phyloP scores from a whole-genome alignment of 2,113 vertebrate species.

The Boulengeromyrus knoepffleri region DNA sequence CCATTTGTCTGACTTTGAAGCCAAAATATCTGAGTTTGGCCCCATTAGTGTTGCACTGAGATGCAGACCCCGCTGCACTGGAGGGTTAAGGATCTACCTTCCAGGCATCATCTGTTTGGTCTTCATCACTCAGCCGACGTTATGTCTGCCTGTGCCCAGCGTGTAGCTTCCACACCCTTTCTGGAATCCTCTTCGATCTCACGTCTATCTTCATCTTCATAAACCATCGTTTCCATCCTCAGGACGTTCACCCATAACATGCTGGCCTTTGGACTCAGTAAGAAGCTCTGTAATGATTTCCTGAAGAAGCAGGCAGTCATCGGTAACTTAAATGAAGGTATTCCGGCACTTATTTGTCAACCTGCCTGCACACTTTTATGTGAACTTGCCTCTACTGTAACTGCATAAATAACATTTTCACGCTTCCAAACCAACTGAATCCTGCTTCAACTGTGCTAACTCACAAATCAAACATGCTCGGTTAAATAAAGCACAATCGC shows the following conservation, averaged over 20 bases:
- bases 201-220: not conserved
- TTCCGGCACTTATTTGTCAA: not conserved
- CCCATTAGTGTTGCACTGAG: not conserved
- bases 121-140: not conserved
- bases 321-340: conserved; percentile 88
- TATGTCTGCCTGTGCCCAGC: not conserved
- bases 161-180: not conserved
- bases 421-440: not conserved
- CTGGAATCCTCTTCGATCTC: not conserved
- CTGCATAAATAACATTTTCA: not conserved
- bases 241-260: conserved; percentile 97
- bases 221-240: conserved; percentile 24
- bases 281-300: conserved; percentile 89
- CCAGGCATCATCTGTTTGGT: not conserved
- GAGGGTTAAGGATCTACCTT: not conserved
- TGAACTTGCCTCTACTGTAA: not conserved
- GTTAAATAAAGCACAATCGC: not conserved
- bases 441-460: not conserved
- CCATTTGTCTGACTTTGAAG: not conserved
- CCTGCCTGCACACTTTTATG: not conserved
- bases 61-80: not conserved
- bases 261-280: conserved; percentile 87
- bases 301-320: conserved; percentile 95
- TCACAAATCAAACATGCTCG: not conserved
- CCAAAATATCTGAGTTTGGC: not conserved